Evolutionary conservation across 2,113 vertebrate species (phyloP).

Genomic region (Corydoras sp.): DNA sequence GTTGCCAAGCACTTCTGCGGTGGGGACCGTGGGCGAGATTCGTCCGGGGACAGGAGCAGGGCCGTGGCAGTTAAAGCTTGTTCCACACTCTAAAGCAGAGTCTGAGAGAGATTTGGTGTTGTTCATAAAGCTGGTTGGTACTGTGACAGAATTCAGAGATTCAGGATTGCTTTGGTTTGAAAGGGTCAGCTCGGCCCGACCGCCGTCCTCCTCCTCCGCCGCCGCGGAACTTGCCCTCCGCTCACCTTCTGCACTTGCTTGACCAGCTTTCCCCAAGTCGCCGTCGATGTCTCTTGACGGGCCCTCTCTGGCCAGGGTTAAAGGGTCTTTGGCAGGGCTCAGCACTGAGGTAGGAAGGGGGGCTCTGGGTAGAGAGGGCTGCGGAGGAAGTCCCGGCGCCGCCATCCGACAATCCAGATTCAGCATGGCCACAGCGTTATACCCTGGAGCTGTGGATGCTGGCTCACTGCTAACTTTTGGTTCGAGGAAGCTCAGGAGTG

Average conservation of each 20-base stretch:
- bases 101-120: constrained; percentile 69
- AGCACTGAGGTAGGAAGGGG: constrained; percentile 74
- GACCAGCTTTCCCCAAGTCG: constrained; percentile 57
- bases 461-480: constrained; percentile 85
- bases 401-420: constrained; percentile 43
- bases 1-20: constrained; percentile 77
- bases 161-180: constrained; percentile 95
- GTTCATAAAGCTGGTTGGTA: constrained; percentile 60
- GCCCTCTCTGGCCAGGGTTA: constrained; percentile 54
- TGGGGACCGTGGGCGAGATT: constrained; percentile 55
- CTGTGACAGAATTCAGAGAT: constrained; percentile 61
- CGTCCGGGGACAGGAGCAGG: constrained; percentile 48
- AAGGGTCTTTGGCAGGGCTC: constrained; percentile 75
- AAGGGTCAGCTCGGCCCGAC: constrained; percentile 74
- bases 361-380: constrained; percentile 67
- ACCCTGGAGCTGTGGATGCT: constrained; percentile 76
- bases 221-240: constrained; percentile 52
- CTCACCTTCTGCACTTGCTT: constrained; percentile 66
- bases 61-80: constrained; percentile 87
- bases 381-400: constrained; percentile 37
- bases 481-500: constrained; percentile 88
- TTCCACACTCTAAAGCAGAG: constrained; percentile 75
- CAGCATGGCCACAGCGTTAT: constrained; percentile 51
- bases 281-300: constrained; percentile 61
- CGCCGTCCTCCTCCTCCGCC: constrained; percentile 56